Evolutionary conservation across 1,140 invertebrate genomes (phyloP), one percentile per base, ranked within the genome.

Genomic region (Yoshiicerus persimilis): DNA sequence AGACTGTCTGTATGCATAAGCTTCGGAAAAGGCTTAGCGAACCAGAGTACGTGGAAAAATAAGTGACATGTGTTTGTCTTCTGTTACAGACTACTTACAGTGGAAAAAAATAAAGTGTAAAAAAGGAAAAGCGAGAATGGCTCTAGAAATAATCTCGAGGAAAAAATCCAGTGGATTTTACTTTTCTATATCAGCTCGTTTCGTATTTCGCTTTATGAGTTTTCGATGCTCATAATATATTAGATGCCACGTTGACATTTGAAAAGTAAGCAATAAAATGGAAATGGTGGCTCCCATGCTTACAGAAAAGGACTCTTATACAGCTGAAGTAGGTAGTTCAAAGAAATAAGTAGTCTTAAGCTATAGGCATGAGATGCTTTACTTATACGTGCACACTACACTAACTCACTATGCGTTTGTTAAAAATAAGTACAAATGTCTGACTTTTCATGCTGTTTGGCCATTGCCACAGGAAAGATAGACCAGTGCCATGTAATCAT

Each of bases 241-340:
- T 70, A 70, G 64, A n/a, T 70, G 64, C 64, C 64, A 70, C 23
- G 64, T 70, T 70, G 64, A 70, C 64, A 70, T 70, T 70, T 70
- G 64, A 70, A 70, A 70, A 70, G 64, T 70, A 70, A 70, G 64
- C 64, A 70, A 70, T 70, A 70, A 70, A 70, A 70, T 70, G 64
- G 25, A 70, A 70, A 70, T 70, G 64, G 64, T 70, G 11, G 64
- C 27, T 70, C 27, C 64, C 23, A 70, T 70, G 27, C 64, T 27
- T 30, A 70, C 11, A 70, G 16, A 56, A n/a, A 56, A 56, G 47
- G 47, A n/a, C 47, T 56, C 47, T 56, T 56, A 56, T 56, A 56
- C 47, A n/a, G n/a, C 47, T 56, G 47, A 6, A n/a, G 47, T 56
- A 56, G 64, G 25, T 13, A 70, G 64, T 70, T 11, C 16, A 41